These are phyloP conservation scores for Oasisia sp. DNA, from an alignment of 2,888 invertebrate species.

Conservation along the genomic window DNA sequence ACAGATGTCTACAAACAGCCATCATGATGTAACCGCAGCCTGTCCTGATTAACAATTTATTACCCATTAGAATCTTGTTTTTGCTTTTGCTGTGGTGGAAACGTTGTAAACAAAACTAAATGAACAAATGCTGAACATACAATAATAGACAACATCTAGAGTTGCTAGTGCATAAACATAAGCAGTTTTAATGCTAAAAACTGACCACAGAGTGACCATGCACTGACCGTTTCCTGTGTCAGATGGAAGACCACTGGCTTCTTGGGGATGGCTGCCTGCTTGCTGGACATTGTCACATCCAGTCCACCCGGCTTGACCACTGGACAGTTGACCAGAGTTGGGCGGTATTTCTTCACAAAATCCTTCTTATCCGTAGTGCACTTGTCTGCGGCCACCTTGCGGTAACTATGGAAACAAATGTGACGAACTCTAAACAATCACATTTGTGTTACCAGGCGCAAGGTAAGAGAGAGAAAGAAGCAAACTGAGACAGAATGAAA, in stretches of 20 bases:
- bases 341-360: neutral
- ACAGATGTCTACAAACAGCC: no score
- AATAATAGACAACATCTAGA: no score
- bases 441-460: no score
- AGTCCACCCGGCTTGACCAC: constrained; percentile 49
- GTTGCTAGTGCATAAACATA: no score
- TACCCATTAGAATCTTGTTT: no score
- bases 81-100: no score
- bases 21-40: no score
- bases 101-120: no score
- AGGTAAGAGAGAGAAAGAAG: no score
- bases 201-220: neutral
- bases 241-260: constrained; percentile 38
- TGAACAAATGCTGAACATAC: no score
- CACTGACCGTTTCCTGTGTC: constrained; percentile 50
- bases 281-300: constrained; percentile 23
- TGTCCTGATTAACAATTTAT: no score
- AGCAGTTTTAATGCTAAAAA: neutral
- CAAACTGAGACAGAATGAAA: no score
- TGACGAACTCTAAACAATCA: neutral
- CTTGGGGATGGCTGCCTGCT: neutral
- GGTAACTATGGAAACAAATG: constrained; percentile 44
- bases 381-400: constrained; percentile 53
- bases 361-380: constrained; percentile 46
- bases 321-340: constrained; percentile 48